Evolutionary conservation across 2,888 invertebrate genomes (phyloP), one percentile per base, ranked within the genome.

Genomic region (Caenorhabditis drosophilae): DNA sequence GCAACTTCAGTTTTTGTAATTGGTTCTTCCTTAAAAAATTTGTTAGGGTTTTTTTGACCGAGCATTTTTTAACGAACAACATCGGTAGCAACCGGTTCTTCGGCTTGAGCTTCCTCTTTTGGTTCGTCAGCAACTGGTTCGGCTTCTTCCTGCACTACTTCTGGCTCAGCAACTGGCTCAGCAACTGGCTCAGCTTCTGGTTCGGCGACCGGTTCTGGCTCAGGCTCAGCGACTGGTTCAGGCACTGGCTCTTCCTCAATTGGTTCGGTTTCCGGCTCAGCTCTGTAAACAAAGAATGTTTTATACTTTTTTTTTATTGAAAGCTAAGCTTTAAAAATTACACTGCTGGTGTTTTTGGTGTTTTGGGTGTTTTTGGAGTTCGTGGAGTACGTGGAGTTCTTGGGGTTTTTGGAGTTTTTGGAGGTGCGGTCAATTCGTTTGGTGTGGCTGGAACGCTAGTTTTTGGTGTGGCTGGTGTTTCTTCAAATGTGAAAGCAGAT

Each of bases 351-450:
- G 75, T 70, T 51, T 70, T 72, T 7, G 72, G 74, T 45, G 75
- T 73, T 62, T 75, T 77, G 4, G 77, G 77, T 4, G 78, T 74
- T 40, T 64, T 69, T 36, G 78, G 78, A 35, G 78, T 75, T 34
- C 67, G 63, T 36, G 78, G 78, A 7, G 78, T 77, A 26, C 67
- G 70, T 26, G 79, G 79, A 15, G 77, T 79, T 61, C 67, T 76
- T 9, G 79, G 74, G 16, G 69, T 71, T 40, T 70, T 72, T 27
- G 72, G 74, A 20, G 75, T 70, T 27, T 77, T 77, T 4, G 77
- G 73, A 57, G 60, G 70, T 6, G 79, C 66, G 11, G 70, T 62
- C 63, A 59, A 50, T 15, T 57, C 58, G 15, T 44, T 56, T 35
- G 57, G 62, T 26, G 58, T 59, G 1, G 62, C 52, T 35, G 62